phyloP scores from a whole-genome alignment of 2,113 vertebrate species.

The Lophotis ruficrista region DNA sequence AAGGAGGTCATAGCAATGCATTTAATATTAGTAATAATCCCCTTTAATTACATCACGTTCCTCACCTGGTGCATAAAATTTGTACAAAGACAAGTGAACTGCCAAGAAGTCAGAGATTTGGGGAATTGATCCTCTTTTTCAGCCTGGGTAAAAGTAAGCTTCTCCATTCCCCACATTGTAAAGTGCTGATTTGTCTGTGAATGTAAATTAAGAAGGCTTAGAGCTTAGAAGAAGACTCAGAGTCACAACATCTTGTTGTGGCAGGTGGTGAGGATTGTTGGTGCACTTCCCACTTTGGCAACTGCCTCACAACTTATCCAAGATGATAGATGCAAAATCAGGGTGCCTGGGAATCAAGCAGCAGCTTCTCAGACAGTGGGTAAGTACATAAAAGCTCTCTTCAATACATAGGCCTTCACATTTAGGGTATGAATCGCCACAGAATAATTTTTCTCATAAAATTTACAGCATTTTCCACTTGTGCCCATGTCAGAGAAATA shows the following conservation, averaged over 20 bases:
- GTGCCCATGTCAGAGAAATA: not conserved
- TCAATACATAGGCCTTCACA: not conserved
- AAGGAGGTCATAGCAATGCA: not conserved
- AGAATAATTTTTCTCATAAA: not conserved
- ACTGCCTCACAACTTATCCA: not conserved
- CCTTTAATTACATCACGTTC: not conserved
- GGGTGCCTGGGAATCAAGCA: not conserved
- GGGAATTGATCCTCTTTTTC: not conserved
- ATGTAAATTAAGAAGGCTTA: not conserved
- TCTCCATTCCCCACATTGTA: not conserved
- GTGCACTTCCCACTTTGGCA: not conserved
- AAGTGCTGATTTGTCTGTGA: not conserved
- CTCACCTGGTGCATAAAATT: not conserved
- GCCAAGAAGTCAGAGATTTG: not conserved
- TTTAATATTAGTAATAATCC: not conserved
- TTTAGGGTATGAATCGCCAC: not conserved
- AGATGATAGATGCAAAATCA: not conserved
- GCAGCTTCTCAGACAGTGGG: not conserved
- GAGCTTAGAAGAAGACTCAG: not conserved
- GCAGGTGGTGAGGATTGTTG: not conserved
- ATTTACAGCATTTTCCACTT: not conserved
- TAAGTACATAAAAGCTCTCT: not conserved
- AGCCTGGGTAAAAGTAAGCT: not conserved
- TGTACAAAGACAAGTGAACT: not conserved
- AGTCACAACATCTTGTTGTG: not conserved